Evolutionary conservation across 2,113 vertebrate species (phyloP).

Genomic region (Sebastes schlegelii): DNA sequence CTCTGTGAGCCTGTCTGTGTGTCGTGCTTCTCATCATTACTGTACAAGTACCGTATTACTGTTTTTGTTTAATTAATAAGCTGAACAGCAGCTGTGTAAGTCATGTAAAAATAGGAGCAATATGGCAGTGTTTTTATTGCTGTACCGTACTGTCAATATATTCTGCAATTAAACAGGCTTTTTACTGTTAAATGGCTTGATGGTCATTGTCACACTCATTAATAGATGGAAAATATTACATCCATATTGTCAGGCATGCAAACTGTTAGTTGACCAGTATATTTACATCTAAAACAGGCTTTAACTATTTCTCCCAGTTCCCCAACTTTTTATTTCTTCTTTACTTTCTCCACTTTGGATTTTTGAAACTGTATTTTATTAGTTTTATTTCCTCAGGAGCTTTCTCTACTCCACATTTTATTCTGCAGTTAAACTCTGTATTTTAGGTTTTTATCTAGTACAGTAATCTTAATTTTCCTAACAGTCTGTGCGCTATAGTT

Average conservation of each 20-base stretch:
- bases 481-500: neutral
- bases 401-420: neutral
- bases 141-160: conserved; percentile 80
- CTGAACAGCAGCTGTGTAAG: conserved; percentile 75
- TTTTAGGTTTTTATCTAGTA: conserved; percentile 14
- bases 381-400: neutral
- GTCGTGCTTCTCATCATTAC: conserved; percentile 70
- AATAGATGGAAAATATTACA: neutral
- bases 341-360: neutral
- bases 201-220: conserved; percentile 21
- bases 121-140: conserved; percentile 80
- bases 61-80: conserved; percentile 71
- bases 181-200: conserved; percentile 62
- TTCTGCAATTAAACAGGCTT: conserved; percentile 80
- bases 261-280: neutral
- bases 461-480: conserved; percentile 18
- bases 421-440: conserved; percentile 13
- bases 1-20: conserved; percentile 71
- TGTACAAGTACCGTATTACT: conserved; percentile 70
- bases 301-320: neutral
- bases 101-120: conserved; percentile 76
- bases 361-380: conserved; percentile 6
- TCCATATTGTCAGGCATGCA: neutral
- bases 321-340: conserved; percentile 19
- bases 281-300: neutral